These are phyloP conservation scores for Takifugu flavidus DNA, from an alignment of 2,113 vertebrate species.

Conservation along the genomic window DNA sequence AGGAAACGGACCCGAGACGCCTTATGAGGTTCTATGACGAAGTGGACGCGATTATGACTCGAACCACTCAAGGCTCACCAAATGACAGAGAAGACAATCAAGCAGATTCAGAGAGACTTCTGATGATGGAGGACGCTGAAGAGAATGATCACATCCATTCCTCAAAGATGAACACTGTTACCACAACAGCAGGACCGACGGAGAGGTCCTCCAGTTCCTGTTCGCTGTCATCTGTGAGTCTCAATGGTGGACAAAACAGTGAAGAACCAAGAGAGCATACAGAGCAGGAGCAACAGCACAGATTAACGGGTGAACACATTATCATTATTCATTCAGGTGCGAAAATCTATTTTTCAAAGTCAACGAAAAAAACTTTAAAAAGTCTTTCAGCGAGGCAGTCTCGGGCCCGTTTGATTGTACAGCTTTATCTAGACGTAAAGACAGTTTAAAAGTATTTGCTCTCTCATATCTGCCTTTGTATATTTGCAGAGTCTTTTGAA, in stretches of 20 bases:
- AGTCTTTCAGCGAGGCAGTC: no score
- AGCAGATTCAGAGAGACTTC: background rate
- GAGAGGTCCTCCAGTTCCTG: slow-evolving; percentile 31
- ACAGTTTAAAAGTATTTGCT: background rate
- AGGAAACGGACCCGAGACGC: slow-evolving; percentile 70
- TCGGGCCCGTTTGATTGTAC: no score
- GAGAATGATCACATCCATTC: slow-evolving; percentile 13
- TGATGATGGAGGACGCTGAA: slow-evolving; percentile 19
- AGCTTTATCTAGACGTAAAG: background rate
- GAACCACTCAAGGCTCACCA: slow-evolving; percentile 19
- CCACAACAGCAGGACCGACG: background rate
- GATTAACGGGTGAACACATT: slow-evolving; percentile 37
- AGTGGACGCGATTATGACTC: slow-evolving; percentile 81
- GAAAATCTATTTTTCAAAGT: background rate
- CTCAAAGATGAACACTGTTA: background rate
- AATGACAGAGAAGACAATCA: slow-evolving; percentile 13
- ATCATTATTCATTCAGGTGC: background rate
- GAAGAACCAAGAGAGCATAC: slow-evolving; percentile 1
- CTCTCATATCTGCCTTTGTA: background rate
- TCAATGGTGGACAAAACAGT: background rate
- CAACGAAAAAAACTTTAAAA: no score
- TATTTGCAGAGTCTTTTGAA: slow-evolving; percentile 46
- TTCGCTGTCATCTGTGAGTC: background rate
- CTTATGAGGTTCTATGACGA: slow-evolving; percentile 87
- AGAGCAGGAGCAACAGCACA: slow-evolving; percentile 25